Percentiles rank a stretch among this genome's conserved stretches.
Conservation (phyloP, 2,113 vertebrate genomes). For the Sitta europaea region DNA sequence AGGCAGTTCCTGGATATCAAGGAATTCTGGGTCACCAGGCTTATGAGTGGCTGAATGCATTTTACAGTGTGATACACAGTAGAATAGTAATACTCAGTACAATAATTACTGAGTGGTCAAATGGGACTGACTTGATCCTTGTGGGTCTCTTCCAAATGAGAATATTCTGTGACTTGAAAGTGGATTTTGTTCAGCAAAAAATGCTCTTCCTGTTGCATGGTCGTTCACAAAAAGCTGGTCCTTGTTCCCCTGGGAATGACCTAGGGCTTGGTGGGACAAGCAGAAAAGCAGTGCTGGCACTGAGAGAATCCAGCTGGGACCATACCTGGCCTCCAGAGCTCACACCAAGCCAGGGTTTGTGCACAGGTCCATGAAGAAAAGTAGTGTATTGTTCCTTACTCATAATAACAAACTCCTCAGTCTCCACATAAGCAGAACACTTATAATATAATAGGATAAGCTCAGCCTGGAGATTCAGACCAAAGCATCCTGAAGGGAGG, state of each 20-base stretch:
- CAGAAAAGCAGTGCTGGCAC: background rate
- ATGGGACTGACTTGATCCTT: background rate
- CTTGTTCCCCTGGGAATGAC: background rate
- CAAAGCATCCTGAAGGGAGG: background rate
- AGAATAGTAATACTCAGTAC: background rate
- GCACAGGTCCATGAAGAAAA: background rate
- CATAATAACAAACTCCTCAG: background rate
- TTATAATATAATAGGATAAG: background rate
- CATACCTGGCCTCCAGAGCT: background rate
- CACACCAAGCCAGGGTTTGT: background rate
- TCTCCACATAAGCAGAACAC: background rate
- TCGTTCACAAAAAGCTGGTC: background rate
- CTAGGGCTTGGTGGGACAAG: background rate
- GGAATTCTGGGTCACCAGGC: background rate
- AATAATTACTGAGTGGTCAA: background rate
- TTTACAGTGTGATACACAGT: background rate
- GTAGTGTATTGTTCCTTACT: background rate
- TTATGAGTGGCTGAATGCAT: background rate
- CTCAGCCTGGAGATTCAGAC: background rate
- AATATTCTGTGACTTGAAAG: background rate
- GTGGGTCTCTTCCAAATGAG: background rate
- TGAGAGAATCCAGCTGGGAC: background rate
- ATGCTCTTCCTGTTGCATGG: fast-evolving
- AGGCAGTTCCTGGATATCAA: background rate
- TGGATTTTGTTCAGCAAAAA: background rate